Evolutionary conservation across 2,888 invertebrate genomes (phyloP).

Genomic region (Tupiocoris notatus): DNA sequence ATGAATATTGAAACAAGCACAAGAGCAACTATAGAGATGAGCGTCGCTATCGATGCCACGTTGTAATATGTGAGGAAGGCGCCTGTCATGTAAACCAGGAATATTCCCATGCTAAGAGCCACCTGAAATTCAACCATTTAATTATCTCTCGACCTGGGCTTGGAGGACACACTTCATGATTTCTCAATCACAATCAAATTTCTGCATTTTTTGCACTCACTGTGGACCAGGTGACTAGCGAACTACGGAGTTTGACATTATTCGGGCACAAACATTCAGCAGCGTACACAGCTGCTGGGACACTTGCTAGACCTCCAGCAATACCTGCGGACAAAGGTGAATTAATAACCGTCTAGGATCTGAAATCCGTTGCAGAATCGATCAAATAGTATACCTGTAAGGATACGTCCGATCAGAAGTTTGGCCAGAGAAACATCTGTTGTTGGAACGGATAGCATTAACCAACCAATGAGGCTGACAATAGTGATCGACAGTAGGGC

Average conservation of each 20-base stretch:
- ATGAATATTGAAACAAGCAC: slow-evolving; percentile 54
- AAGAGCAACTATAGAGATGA: slow-evolving; percentile 56
- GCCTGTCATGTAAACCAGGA: slow-evolving; percentile 59
- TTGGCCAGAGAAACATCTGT: slow-evolving; percentile 51
- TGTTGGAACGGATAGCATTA: slow-evolving; percentile 54
- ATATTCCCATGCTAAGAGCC: slow-evolving; percentile 58
- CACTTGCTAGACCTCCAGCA: slow-evolving; percentile 57
- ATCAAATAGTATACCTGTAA: slow-evolving; percentile 54
- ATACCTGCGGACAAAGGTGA: slow-evolving; percentile 37
- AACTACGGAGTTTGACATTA: slow-evolving; percentile 54
- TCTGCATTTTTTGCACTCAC: too few species aligned
- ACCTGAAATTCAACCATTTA: too few species aligned
- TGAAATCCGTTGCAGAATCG: too few species aligned
- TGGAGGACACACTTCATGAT: too few species aligned
- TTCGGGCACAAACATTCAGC: slow-evolving; percentile 54
- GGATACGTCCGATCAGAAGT: slow-evolving; percentile 50
- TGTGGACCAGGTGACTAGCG: slow-evolving; percentile 60
- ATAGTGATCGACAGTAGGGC: slow-evolving; percentile 57
- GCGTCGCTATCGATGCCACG: slow-evolving; percentile 49
- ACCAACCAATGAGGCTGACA: slow-evolving; percentile 59
- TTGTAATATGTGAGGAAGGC: slow-evolving; percentile 54
- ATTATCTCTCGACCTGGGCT: too few species aligned
- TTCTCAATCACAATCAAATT: too few species aligned
- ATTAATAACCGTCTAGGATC: too few species aligned
- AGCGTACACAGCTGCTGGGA: slow-evolving; percentile 60